These are phyloP conservation scores for Vanessa atalanta DNA, from an alignment of 1,140 invertebrate species.

Conservation along the genomic window DNA sequence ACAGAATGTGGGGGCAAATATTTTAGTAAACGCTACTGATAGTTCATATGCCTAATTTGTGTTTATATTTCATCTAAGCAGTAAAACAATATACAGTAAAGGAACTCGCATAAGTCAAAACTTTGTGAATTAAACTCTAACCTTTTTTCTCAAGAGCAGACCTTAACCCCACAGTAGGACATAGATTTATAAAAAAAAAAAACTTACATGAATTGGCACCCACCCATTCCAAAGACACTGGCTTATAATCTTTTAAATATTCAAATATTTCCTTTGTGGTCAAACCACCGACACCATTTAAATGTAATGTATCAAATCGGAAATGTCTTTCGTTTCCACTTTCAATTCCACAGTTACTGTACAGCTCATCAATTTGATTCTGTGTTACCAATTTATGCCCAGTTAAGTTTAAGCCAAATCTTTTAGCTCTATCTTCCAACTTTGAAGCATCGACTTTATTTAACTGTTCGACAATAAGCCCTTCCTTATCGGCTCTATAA, in stretches of 20 bases:
- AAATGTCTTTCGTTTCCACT: constrained; percentile 83
- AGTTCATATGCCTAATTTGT: too few species aligned
- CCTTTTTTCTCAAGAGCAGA: too few species aligned
- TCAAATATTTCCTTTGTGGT: constrained; percentile 89
- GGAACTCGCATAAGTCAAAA: too few species aligned
- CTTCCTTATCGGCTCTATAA: constrained; percentile 77
- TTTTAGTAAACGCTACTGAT: too few species aligned
- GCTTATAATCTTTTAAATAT: constrained; percentile 88
- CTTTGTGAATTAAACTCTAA: too few species aligned
- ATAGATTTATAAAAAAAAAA: neutral
- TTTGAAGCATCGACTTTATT: constrained; percentile 84
- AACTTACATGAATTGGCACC: constrained; percentile 87
- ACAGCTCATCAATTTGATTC: constrained; percentile 83
- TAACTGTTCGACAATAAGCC: constrained; percentile 82
- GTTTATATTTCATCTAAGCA: too few species aligned
- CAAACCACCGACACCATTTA: constrained; percentile 88
- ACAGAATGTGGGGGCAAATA: too few species aligned
- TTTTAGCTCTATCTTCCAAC: constrained; percentile 85
- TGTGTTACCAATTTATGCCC: constrained; percentile 79
- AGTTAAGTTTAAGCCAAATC: constrained; percentile 84
- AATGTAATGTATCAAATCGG: constrained; percentile 87
- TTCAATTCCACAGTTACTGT: constrained; percentile 84
- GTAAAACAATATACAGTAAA: too few species aligned
- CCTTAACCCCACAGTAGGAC: too few species aligned
- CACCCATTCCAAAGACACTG: constrained; percentile 89